Percentiles rank a stretch among this genome's conserved stretches.
phyloP scores from a whole-genome alignment of 30 jellyfish, hydroid and myxozoan genomes.

The Catostylus mosaicus region DNA sequence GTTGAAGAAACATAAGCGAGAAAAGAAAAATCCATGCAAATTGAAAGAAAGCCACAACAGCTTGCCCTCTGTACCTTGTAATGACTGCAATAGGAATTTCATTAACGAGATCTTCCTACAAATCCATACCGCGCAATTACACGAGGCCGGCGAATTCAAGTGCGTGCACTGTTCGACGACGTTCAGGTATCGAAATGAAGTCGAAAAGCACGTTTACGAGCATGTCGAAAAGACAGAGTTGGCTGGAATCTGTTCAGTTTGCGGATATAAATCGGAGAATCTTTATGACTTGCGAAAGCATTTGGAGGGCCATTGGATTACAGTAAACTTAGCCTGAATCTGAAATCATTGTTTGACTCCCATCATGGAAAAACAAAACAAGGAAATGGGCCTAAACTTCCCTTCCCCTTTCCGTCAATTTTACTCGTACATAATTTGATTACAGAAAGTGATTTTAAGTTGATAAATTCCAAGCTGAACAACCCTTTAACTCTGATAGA shows the following conservation, averaged over 20 bases:
- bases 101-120: not conserved
- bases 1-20: not conserved
- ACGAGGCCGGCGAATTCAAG: not conserved
- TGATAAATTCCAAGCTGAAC: too few species aligned
- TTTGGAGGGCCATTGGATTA: not conserved
- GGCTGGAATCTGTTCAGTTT: not conserved
- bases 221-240: not conserved
- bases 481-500: too few species aligned
- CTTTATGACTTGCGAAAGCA: not conserved
- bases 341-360: too few species aligned
- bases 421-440: too few species aligned
- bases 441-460: too few species aligned
- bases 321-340: not conserved
- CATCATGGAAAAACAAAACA: too few species aligned
- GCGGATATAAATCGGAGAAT: not conserved
- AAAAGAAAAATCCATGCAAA: constrained; percentile 1
- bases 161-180: not conserved
- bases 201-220: not conserved
- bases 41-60: not conserved
- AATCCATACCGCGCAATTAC: not conserved
- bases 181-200: not conserved
- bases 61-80: not conserved
- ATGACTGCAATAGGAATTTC: not conserved
- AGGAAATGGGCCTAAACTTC: too few species aligned
- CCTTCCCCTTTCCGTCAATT: too few species aligned